These are phyloP conservation scores for Arnoldichthys spilopterus DNA, from an alignment of 2,797 vertebrate species.

Conservation along the genomic window DNA sequence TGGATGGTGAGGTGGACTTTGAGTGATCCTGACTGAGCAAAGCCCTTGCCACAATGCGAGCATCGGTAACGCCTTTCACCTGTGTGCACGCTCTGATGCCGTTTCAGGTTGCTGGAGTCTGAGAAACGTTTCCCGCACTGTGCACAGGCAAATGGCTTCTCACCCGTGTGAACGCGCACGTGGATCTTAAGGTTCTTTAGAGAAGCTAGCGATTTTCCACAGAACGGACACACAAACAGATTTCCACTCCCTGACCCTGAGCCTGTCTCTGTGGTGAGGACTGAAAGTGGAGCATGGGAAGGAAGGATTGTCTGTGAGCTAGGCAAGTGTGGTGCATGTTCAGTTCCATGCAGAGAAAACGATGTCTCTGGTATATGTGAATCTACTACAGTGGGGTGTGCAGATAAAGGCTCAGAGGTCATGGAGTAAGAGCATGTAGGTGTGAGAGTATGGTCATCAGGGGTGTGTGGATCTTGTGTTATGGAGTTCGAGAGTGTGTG, in stretches of 20 bases:
- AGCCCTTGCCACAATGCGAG: conserved; percentile 74
- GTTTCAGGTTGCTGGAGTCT: conserved; percentile 77
- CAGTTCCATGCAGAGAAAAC: conserved; percentile 2
- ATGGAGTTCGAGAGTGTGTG: not conserved
- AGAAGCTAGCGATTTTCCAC: conserved; percentile 24
- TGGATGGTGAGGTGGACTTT: conserved; percentile 75
- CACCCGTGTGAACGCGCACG: conserved; percentile 20
- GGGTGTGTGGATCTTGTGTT: conserved; percentile 2
- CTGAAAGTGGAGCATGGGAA: not conserved
- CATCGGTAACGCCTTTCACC: conserved; percentile 76
- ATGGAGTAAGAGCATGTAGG: conserved; percentile 9
- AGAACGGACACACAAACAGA: conserved; percentile 30
- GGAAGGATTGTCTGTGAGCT: not conserved
- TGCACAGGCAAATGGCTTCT: conserved; percentile 34
- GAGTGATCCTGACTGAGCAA: conserved; percentile 74
- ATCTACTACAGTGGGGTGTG: not conserved
- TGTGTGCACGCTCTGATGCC: conserved; percentile 77
- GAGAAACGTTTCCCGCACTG: conserved; percentile 71
- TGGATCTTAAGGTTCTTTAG: conserved; percentile 40
- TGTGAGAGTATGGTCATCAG: conserved; percentile 17
- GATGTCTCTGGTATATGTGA: not conserved
- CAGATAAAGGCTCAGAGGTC: conserved; percentile 2
- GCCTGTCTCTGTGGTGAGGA: not conserved
- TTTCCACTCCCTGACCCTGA: not conserved
- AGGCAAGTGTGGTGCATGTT: not conserved